phyloP scores from a whole-genome alignment of 2,113 vertebrate species.

The Pedetes capensis region DNA sequence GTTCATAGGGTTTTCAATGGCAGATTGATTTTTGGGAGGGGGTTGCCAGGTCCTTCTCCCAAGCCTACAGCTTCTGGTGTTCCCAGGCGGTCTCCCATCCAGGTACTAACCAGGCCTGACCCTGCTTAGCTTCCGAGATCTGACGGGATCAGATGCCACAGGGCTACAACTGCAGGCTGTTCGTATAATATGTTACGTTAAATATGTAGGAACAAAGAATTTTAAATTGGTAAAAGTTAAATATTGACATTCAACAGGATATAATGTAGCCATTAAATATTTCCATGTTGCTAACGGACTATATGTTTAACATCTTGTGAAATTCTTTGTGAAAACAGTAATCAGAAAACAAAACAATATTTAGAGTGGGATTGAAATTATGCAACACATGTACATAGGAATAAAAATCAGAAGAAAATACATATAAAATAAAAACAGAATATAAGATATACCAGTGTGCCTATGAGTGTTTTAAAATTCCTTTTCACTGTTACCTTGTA shows the following conservation, averaged over 20 bases:
- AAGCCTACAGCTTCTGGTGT: too few species aligned
- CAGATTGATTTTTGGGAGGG: too few species aligned
- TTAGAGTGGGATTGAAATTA: conserved; percentile 23
- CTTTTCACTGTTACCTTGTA: neutral
- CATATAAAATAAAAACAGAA: neutral
- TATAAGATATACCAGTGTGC: neutral
- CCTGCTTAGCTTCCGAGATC: too few species aligned
- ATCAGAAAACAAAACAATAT: neutral
- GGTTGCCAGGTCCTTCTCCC: too few species aligned
- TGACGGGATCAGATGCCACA: too few species aligned
- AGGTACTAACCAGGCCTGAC: too few species aligned
- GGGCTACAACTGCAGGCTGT: too few species aligned
- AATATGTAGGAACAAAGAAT: neutral
- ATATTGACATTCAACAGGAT: neutral
- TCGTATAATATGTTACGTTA: neutral
- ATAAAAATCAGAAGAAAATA: neutral
- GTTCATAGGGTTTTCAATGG: too few species aligned
- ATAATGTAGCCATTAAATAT: neutral
- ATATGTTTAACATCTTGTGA: neutral
- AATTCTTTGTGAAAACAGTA: neutral
- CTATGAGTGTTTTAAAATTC: neutral
- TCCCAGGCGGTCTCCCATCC: too few species aligned
- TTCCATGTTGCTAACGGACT: neutral
- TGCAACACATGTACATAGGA: neutral
- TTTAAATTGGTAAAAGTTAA: neutral